Percentiles rank a stretch among this genome's conserved stretches.
These are phyloP conservation scores for Tetraodon nigroviridis DNA, from an alignment of 2,113 vertebrate species.

Conservation along the genomic window DNA sequence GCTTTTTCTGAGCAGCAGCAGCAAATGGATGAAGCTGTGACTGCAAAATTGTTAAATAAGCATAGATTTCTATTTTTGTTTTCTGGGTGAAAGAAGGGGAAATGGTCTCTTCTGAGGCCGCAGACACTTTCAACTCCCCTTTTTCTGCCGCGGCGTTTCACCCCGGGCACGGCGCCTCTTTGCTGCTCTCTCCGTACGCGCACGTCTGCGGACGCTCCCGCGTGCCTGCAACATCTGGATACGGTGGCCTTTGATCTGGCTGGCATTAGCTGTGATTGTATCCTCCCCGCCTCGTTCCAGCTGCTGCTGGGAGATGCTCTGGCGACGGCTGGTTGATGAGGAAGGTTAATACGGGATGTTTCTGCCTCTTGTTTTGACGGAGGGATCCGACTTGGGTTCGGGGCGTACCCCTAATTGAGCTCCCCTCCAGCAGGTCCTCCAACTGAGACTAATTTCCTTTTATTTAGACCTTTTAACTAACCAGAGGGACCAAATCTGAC, in stretches of 20 bases:
- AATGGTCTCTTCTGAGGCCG: too few species aligned
- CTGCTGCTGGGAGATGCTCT: constrained; percentile 11
- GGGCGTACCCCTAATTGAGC: constrained; percentile 23
- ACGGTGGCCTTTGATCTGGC: constrained; percentile 43
- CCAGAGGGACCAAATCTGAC: constrained; percentile 33
- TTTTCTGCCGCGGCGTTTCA: neutral
- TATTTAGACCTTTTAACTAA: constrained; percentile 41
- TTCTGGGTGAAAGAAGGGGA: too few species aligned
- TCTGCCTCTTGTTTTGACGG: too few species aligned
- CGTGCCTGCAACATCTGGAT: constrained; percentile 51
- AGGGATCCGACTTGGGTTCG: too few species aligned
- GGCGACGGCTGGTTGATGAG: constrained; percentile 4
- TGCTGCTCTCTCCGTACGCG: neutral
- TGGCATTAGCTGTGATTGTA: constrained; percentile 28
- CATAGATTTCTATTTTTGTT: too few species aligned
- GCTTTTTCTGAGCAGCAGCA: too few species aligned
- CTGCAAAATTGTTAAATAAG: too few species aligned
- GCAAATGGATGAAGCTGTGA: too few species aligned
- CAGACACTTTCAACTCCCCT: too few species aligned
- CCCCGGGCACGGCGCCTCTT: neutral
- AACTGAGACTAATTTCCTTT: constrained; percentile 53
- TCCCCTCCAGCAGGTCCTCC: constrained; percentile 24
- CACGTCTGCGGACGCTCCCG: neutral
- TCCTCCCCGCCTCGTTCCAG: constrained; percentile 14
- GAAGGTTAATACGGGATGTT: neutral